These are phyloP conservation scores for Zosterops japonicus DNA, from an alignment of 2,113 vertebrate species.

Conservation along the genomic window DNA sequence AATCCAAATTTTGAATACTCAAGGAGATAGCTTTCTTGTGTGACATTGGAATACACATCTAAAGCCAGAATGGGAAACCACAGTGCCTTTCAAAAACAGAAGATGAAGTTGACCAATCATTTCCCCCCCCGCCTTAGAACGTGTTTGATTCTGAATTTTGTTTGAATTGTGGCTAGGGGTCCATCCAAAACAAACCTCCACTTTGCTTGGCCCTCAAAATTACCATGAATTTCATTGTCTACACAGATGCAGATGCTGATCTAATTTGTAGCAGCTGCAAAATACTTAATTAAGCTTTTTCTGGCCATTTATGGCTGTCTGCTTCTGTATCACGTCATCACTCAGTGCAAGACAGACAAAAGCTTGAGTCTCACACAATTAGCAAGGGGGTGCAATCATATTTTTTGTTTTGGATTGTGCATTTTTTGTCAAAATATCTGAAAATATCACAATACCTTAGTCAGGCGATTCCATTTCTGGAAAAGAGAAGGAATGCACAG, in stretches of 20 bases:
- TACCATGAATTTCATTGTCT: slow-evolving; percentile 24
- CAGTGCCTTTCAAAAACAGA: background rate
- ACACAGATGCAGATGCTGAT: slow-evolving; percentile 37
- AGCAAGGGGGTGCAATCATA: slow-evolving; percentile 30
- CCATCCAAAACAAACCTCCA: slow-evolving; percentile 20
- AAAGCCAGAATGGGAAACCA: background rate
- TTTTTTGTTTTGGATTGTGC: background rate
- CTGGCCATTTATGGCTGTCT: slow-evolving; percentile 36
- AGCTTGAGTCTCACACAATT: slow-evolving; percentile 47
- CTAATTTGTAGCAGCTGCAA: slow-evolving; percentile 48
- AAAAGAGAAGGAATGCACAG: background rate
- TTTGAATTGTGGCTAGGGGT: slow-evolving; percentile 22
- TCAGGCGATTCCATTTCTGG: slow-evolving; percentile 41
- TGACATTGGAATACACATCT: background rate
- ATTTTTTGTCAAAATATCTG: slow-evolving; percentile 1
- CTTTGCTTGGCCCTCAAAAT: slow-evolving; percentile 21
- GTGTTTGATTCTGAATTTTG: background rate
- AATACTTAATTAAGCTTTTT: slow-evolving; percentile 57
- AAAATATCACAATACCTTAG: slow-evolving; percentile 15
- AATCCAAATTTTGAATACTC: fast-evolving
- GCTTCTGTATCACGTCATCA: slow-evolving; percentile 31
- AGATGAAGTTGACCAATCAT: background rate
- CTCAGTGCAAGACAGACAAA: slow-evolving; percentile 3
- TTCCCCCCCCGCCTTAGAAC: background rate
- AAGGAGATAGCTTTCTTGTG: background rate